Conservation (phyloP, 2,888 invertebrate species). For the Coecobrya sp. region DNA sequence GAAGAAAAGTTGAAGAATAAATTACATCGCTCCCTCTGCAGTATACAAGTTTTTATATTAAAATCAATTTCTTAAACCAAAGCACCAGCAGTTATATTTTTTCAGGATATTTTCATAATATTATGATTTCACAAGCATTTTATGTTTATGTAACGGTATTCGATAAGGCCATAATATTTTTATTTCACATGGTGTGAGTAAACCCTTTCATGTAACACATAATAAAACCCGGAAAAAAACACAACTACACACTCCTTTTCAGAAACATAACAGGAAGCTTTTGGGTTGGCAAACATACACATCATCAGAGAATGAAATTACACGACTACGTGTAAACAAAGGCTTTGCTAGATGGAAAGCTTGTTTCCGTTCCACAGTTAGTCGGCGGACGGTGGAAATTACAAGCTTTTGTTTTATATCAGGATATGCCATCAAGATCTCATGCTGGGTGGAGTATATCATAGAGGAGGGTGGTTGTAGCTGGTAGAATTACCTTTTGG, state of each 20-base stretch:
- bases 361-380: slow-evolving; percentile 43
- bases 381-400: slow-evolving; percentile 66
- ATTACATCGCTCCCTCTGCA: not conserved
- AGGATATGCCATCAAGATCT: slow-evolving; percentile 47
- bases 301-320: slow-evolving; percentile 29
- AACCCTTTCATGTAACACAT: slow-evolving; percentile 62
- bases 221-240: slow-evolving; percentile 46
- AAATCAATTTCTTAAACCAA: slow-evolving; percentile 47
- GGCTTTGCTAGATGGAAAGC: not conserved
- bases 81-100: not conserved
- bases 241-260: not conserved
- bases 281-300: slow-evolving; percentile 30
- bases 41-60: not conserved
- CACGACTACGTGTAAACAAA: slow-evolving; percentile 54
- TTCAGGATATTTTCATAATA: not conserved
- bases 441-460: slow-evolving; percentile 1
- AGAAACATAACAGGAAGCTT: slow-evolving; percentile 25
- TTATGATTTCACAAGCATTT: slow-evolving; percentile 16
- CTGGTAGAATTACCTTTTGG: not conserved
- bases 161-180: not conserved
- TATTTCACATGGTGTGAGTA: slow-evolving; percentile 45
- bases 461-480: too few species aligned
- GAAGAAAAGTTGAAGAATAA: not conserved
- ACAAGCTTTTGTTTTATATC: slow-evolving; percentile 66
- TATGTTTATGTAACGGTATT: not conserved